These are phyloP conservation scores for Spheniscus humboldti DNA, from an alignment of 2,797 vertebrate genomes.

Conservation along the genomic window DNA sequence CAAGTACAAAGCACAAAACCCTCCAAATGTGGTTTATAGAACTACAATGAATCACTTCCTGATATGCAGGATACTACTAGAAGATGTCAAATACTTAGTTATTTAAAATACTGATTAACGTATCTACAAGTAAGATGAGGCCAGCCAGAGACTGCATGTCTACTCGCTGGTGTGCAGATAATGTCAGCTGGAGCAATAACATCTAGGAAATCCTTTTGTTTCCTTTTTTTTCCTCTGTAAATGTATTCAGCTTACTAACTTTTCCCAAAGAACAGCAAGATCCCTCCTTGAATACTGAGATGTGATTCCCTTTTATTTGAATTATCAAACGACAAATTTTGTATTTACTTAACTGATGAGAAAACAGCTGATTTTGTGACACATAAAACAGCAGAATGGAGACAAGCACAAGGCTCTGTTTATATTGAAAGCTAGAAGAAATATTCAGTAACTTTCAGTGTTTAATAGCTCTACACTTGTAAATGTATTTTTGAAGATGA, in stretches of 20 bases:
- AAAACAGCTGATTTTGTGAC: background rate
- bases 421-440: background rate
- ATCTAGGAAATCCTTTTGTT: background rate
- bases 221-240: background rate
- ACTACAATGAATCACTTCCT: background rate
- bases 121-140: background rate
- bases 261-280: background rate
- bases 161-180: background rate
- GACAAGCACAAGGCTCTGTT: background rate
- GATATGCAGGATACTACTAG: background rate
- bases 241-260: background rate
- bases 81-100: background rate
- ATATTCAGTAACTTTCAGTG: background rate
- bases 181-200: background rate
- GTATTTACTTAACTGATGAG: background rate
- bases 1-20: background rate
- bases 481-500: background rate
- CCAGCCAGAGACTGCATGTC: background rate
- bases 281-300: background rate
- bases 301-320: background rate
- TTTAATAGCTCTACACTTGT: background rate
- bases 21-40: background rate
- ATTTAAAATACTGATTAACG: conserved; percentile 4
- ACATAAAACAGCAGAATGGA: background rate
- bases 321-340: background rate